Conservation (phyloP, 1,140 invertebrate species). For the Catajapyx aquilonaris region DNA sequence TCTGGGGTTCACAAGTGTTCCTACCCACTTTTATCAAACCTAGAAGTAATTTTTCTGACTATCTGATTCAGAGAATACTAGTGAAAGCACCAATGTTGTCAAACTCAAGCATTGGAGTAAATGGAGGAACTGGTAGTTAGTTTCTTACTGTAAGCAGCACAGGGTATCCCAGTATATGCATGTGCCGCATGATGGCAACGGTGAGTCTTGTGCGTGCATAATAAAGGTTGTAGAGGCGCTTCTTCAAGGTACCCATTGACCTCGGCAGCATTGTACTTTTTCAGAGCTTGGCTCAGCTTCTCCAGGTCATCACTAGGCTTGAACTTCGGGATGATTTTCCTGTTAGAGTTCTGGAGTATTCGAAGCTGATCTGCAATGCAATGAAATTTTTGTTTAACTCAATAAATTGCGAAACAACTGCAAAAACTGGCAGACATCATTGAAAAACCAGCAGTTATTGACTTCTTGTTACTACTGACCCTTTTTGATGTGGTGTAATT, state of each 20-base stretch:
- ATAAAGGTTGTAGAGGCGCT: slow-evolving; percentile 29
- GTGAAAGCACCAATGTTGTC: background rate
- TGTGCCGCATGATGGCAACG: slow-evolving; percentile 72
- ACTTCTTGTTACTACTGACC: background rate
- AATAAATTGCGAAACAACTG: background rate
- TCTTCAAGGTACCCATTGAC: slow-evolving; percentile 15
- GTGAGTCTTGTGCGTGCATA: slow-evolving; percentile 64
- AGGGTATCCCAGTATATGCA: slow-evolving; percentile 72
- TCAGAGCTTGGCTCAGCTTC: slow-evolving; percentile 30
- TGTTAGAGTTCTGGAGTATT: slow-evolving; percentile 41
- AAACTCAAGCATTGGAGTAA: background rate
- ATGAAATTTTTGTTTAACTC: too few species aligned
- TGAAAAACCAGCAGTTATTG: background rate
- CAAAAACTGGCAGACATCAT: background rate
- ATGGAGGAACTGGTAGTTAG: background rate
- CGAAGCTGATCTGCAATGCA: slow-evolving; percentile 39
- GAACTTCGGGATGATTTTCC: slow-evolving; percentile 30
- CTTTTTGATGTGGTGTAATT: slow-evolving; percentile 1
- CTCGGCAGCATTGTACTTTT: slow-evolving; percentile 13
- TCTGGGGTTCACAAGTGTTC: too few species aligned
- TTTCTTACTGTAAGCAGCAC: slow-evolving; percentile 56
- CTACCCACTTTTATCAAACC: background rate
- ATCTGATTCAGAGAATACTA: slow-evolving; percentile 4
- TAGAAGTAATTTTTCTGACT: slow-evolving; percentile 6
- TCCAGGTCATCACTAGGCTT: slow-evolving; percentile 28